These are phyloP conservation scores for Dichetophora obliterata DNA, from an alignment of 2,888 invertebrate species.

Conservation along the genomic window DNA sequence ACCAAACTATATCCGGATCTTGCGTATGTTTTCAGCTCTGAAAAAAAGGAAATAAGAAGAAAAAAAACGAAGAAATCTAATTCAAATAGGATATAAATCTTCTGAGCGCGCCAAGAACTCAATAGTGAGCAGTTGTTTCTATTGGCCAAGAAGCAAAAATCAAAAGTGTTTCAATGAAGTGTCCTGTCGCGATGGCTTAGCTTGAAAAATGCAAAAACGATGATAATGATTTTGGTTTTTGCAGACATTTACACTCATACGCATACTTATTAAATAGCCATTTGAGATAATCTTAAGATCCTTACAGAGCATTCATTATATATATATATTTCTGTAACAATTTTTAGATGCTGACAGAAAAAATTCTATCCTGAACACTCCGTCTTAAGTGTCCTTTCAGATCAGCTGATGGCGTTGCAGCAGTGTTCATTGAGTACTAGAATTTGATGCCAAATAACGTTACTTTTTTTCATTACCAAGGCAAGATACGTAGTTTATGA, in stretches of 20 bases:
- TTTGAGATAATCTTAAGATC: constrained; percentile 24
- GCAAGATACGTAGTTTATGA: constrained; percentile 46
- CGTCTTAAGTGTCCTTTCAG: not conserved
- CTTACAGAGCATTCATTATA: not conserved
- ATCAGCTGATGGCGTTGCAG: not conserved
- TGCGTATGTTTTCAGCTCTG: constrained; percentile 28
- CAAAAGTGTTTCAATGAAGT: not conserved
- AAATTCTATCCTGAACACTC: not conserved
- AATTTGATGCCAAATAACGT: constrained; percentile 6
- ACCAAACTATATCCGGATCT: constrained; percentile 34
- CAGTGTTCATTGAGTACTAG: not conserved
- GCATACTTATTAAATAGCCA: constrained; percentile 18
- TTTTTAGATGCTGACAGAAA: not conserved
- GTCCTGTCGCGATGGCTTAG: constrained; percentile 8
- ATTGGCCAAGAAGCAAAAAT: not conserved
- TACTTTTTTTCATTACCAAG: constrained; percentile 40
- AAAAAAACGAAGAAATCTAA: constrained; percentile 9
- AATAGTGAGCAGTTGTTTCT: constrained; percentile 22
- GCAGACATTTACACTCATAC: not conserved
- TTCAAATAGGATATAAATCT: constrained; percentile 29
- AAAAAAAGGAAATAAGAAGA: not conserved
- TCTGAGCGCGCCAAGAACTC: constrained; percentile 24
- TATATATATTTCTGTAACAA: not conserved
- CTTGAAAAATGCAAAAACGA: constrained; percentile 20
- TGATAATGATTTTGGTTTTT: constrained; percentile 4